phyloP scores from a whole-genome alignment of 2,113 vertebrate genomes.

The Craseonycteris thonglongyai region DNA sequence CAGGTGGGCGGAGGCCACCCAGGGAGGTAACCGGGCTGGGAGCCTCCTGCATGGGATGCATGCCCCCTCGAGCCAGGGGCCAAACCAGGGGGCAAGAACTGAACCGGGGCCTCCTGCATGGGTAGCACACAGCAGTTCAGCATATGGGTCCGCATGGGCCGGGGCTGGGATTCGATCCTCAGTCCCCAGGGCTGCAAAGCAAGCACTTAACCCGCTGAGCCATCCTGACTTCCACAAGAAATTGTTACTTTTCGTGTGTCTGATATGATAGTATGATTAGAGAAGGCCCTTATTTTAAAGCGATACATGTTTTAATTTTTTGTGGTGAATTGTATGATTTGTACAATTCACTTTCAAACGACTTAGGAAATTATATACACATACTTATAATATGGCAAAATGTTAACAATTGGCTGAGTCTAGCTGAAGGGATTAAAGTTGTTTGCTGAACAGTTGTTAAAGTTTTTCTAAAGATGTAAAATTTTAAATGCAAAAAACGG shows the following conservation, averaged over 20 bases:
- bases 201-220: too few species aligned
- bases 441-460: neutral
- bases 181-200: too few species aligned
- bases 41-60: too few species aligned
- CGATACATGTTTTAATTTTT: neutral
- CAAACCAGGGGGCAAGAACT: too few species aligned
- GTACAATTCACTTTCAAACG: neutral
- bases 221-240: too few species aligned
- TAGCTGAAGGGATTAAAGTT: neutral
- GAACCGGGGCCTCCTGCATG: too few species aligned
- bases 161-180: too few species aligned
- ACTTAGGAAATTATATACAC: neutral
- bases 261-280: neutral
- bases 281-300: neutral
- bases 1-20: too few species aligned
- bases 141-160: too few species aligned
- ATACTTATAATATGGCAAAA: neutral
- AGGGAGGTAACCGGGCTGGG: too few species aligned
- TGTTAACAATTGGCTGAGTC: neutral
- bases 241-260: neutral
- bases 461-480: neutral
- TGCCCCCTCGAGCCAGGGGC: too few species aligned
- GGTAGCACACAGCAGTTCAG: too few species aligned
- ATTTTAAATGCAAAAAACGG: neutral
- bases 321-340: neutral